Evolutionary conservation across 2,888 invertebrate species (phyloP).

Genomic region (Congeria kusceri): DNA sequence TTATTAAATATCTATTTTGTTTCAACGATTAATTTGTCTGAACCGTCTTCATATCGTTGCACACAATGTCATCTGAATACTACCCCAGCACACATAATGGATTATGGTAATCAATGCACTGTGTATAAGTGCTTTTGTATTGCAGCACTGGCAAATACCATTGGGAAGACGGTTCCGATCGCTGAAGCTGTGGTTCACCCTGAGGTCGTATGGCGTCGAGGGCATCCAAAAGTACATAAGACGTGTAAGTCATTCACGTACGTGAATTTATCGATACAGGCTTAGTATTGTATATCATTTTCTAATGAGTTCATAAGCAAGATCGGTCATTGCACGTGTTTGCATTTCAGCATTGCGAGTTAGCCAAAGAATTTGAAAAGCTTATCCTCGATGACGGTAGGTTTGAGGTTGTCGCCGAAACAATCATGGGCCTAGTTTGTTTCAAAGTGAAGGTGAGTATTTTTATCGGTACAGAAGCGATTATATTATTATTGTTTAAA

Average conservation of each 20-base stretch:
- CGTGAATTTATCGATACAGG: too few relatives aligned
- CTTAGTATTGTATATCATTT: too few relatives aligned
- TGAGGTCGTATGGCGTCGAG: conserved; percentile 92
- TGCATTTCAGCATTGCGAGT: conserved; percentile 84
- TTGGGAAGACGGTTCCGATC: conserved; percentile 94
- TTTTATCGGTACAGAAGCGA: not conserved
- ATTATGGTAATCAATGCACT: too few relatives aligned
- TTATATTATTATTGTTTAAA: too few relatives aligned
- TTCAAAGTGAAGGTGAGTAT: conserved; percentile 91
- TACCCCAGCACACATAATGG: too few relatives aligned
- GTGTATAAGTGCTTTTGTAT: not conserved
- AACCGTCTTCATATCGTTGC: too few relatives aligned
- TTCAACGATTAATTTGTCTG: too few relatives aligned
- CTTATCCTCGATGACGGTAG: conserved; percentile 90
- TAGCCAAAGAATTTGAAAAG: conserved; percentile 92
- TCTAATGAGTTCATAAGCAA: too few relatives aligned
- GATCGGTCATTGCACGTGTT: too few relatives aligned
- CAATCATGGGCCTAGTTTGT: conserved; percentile 95
- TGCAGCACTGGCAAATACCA: conserved; percentile 94
- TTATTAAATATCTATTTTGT: too few relatives aligned
- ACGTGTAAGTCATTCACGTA: conserved; percentile 88
- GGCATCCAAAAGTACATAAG: conserved; percentile 92
- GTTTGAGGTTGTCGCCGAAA: conserved; percentile 93
- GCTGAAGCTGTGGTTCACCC: conserved; percentile 95
- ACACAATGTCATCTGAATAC: too few relatives aligned